phyloP scores from a whole-genome alignment of 2,797 vertebrate species.

The Neopelma chrysocephalum region DNA sequence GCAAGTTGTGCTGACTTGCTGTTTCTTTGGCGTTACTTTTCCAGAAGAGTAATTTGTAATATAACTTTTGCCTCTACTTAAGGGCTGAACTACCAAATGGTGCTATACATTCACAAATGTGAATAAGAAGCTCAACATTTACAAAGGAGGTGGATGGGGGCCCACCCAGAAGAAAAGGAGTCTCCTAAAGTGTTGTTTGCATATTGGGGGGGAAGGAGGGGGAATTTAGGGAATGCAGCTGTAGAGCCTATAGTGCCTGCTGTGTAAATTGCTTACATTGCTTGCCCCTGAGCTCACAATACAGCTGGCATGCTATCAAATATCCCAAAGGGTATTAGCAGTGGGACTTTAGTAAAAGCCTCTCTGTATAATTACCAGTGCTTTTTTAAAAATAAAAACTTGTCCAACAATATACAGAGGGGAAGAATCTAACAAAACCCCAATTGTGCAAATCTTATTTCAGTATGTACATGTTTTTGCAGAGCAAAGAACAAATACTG shows the following conservation, averaged over 20 bases:
- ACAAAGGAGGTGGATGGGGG: not conserved
- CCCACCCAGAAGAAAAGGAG: not conserved
- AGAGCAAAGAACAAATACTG: not conserved
- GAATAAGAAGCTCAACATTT: not conserved
- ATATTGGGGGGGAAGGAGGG: rapidly evolving
- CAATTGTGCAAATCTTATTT: not conserved
- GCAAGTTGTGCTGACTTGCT: not conserved
- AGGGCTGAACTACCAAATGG: not conserved
- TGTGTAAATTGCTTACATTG: constrained; percentile 7
- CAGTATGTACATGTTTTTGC: not conserved
- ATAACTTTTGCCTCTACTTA: not conserved
- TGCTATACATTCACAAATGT: not conserved
- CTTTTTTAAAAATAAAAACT: not conserved
- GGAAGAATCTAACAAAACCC: not conserved
- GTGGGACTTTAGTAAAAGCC: not conserved
- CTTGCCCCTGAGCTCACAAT: constrained; percentile 34
- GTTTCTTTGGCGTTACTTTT: not conserved
- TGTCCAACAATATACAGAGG: not conserved
- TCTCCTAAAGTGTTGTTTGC: not conserved
- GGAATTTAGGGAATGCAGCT: not conserved
- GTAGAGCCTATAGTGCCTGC: not conserved
- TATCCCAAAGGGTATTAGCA: constrained; percentile 26
- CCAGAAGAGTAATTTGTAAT: not conserved
- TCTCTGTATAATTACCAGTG: not conserved
- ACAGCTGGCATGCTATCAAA: constrained; percentile 45